Conservation (phyloP, 92 coral and sea anemone species). For the Siderastrea siderea region DNA sequence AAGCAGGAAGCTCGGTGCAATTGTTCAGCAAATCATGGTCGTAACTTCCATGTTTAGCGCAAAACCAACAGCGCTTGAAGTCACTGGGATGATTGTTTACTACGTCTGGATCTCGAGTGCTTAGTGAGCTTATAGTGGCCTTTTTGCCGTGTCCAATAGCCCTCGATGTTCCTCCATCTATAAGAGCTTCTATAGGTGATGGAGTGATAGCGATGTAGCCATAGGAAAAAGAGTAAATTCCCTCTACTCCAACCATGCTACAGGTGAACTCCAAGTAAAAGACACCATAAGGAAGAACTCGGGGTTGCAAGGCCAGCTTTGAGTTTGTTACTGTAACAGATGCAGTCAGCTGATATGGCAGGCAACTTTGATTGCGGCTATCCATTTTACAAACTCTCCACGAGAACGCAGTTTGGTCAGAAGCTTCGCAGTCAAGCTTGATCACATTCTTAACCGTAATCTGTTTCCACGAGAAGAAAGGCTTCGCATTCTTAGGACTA, state of each 20-base stretch:
- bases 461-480: constrained; percentile 48
- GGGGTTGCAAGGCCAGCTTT: constrained; percentile 48
- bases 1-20: constrained; percentile 48
- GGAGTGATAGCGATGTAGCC: constrained; percentile 69
- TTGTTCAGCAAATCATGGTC: constrained; percentile 27
- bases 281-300: constrained; percentile 72
- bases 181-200: constrained; percentile 68
- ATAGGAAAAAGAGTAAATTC: constrained; percentile 49
- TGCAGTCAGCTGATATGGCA: constrained; percentile 20
- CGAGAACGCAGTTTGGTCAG: constrained; percentile 52
- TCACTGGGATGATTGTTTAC: constrained; percentile 27
- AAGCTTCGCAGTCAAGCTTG: constrained; percentile 83
- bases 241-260: constrained; percentile 78
- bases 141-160: constrained; percentile 80
- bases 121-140: constrained; percentile 52
- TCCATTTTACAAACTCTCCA: constrained; percentile 70
- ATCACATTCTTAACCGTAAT: constrained; percentile 63
- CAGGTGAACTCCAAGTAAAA: constrained; percentile 51
- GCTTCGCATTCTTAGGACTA: constrained; percentile 47
- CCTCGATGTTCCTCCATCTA: constrained; percentile 76
- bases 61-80: constrained; percentile 73
- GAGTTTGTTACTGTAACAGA: constrained; percentile 20
- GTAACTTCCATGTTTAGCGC: constrained; percentile 53
- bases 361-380: constrained; percentile 24
- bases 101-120: constrained; percentile 83